phyloP scores from a whole-genome alignment of 2,113 vertebrate genomes.

The Vombatus ursinus region DNA sequence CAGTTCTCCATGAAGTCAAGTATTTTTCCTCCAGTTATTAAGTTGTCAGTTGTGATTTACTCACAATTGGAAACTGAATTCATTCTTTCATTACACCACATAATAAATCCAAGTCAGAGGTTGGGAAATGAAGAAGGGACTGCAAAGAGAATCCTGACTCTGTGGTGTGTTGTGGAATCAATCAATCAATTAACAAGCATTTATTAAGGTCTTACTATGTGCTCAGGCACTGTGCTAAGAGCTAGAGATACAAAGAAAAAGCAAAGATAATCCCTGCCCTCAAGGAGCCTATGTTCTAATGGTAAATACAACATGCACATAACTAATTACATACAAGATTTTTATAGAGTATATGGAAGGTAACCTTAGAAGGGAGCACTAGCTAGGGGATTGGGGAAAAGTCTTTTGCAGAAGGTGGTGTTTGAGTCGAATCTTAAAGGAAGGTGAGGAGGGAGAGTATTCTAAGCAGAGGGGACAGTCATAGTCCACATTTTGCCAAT shows the following conservation, averaged over 20 bases:
- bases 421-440: neutral
- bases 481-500: neutral
- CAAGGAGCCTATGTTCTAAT: neutral
- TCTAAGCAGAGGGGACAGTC: neutral
- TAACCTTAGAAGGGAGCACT: neutral
- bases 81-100: neutral
- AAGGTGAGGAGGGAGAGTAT: neutral
- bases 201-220: neutral
- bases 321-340: neutral
- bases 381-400: neutral
- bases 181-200: neutral
- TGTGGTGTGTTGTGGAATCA: neutral
- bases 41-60: neutral
- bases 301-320: neutral
- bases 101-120: constrained; percentile 2
- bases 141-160: constrained; percentile 25
- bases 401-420: neutral
- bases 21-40: neutral
- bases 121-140: neutral
- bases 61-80: neutral
- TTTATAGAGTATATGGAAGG: neutral
- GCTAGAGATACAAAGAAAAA: neutral
- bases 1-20: neutral
- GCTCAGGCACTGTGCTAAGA: neutral
- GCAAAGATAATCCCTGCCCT: neutral